Evolutionary conservation across 30 jellyfish, hydroid and myxozoan genomes (phyloP).

Genomic region (Phacellophora camtschatica): DNA sequence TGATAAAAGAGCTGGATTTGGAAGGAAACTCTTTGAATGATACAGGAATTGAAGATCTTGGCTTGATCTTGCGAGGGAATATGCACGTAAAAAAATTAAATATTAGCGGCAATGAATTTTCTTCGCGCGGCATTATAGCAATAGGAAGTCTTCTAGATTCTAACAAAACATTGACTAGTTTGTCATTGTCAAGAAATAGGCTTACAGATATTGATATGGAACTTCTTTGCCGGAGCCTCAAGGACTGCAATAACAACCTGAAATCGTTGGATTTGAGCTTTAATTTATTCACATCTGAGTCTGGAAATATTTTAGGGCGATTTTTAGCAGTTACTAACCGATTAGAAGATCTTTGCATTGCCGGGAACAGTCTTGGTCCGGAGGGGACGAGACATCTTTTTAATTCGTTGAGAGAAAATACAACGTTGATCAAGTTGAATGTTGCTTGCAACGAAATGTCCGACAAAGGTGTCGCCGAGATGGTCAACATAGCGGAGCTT

Average conservation of each 20-base stretch:
- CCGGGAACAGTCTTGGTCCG: conserved; percentile 55
- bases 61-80: conserved; percentile 48
- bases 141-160: conserved; percentile 52
- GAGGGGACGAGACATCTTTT: conserved; percentile 11
- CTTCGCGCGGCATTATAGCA: conserved; percentile 42
- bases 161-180: conserved; percentile 16
- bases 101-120: conserved; percentile 29
- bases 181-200: conserved; percentile 22
- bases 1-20: conserved; percentile 44
- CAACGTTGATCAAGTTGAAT: conserved; percentile 24
- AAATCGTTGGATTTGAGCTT: conserved; percentile 45
- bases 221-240: conserved; percentile 45
- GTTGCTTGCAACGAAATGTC: conserved; percentile 56
- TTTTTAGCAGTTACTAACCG: background rate
- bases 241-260: conserved; percentile 33
- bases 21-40: conserved; percentile 47
- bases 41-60: conserved; percentile 48
- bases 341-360: conserved; percentile 24
- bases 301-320: conserved; percentile 40
- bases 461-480: conserved; percentile 19
- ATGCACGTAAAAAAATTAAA: conserved; percentile 7
- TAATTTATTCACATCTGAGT: conserved; percentile 50
- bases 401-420: conserved; percentile 20
- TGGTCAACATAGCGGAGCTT: background rate
- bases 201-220: conserved; percentile 59